Evolutionary conservation across 2,888 invertebrate genomes (phyloP).

Genomic region (Epiblema foenella): DNA sequence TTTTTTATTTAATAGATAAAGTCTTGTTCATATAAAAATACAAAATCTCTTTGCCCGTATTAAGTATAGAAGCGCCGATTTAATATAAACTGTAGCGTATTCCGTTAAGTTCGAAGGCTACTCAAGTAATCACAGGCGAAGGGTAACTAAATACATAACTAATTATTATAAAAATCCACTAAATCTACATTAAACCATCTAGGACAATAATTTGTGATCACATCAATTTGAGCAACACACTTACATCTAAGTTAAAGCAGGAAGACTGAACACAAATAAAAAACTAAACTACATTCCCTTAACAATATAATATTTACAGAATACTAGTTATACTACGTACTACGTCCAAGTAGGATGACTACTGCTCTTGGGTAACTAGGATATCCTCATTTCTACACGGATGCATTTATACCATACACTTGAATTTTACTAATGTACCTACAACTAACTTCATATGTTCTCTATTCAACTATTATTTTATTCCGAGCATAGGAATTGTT

Average conservation of each 20-base stretch:
- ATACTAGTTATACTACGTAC: no score
- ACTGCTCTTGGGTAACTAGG: background rate
- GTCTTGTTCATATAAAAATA: conserved; percentile 40
- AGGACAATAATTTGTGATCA: conserved; percentile 11
- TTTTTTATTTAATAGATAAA: conserved; percentile 32
- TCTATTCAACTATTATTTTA: no score
- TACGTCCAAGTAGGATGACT: background rate
- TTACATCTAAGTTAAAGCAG: conserved; percentile 2
- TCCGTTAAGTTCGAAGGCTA: background rate
- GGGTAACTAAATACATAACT: background rate
- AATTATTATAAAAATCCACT: conserved; percentile 1
- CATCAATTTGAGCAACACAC: conserved; percentile 7
- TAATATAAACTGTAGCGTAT: background rate
- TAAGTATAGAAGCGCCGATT: no score
- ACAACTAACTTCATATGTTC: no score
- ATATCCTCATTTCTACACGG: background rate
- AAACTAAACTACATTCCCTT: conserved; percentile 20
- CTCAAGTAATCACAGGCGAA: background rate
- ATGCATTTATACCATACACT: background rate
- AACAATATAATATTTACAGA: conserved; percentile 26
- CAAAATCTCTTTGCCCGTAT: conserved; percentile 17
- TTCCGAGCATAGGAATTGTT: no score
- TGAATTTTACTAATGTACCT: background rate
- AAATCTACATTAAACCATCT: background rate
- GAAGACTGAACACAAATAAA: conserved; percentile 7